These are phyloP conservation scores for Aplysina aerophoba DNA, from an alignment of 37 sponge, comb jelly and placozoan genomes.

Conservation along the genomic window DNA sequence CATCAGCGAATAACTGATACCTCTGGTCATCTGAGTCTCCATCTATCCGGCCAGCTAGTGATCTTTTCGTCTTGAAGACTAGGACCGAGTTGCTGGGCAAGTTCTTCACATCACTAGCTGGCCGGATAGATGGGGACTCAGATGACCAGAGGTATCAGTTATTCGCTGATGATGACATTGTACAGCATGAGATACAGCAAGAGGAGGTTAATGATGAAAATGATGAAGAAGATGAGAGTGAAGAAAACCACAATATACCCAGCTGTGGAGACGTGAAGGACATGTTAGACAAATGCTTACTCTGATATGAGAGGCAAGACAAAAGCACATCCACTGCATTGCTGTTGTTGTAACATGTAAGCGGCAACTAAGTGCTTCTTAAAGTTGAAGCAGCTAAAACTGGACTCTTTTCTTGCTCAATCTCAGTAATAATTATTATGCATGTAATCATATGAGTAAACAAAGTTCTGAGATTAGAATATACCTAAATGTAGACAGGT, in stretches of 20 bases:
- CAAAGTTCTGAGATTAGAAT: no score
- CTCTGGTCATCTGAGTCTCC: conserved; percentile 23
- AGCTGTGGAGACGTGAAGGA: conserved; percentile 26
- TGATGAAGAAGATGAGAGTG: conserved; percentile 22
- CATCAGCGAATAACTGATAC: conserved; percentile 42
- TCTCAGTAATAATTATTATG: not conserved
- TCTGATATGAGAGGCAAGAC: conserved; percentile 35
- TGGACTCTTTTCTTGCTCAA: conserved; percentile 25
- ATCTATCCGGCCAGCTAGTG: conserved; percentile 31
- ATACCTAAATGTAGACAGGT: no score
- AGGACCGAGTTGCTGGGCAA: not conserved
- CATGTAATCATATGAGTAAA: no score
- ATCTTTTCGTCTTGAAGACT: no score
- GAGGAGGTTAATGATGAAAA: conserved; percentile 19
- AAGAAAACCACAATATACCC: conserved; percentile 32
- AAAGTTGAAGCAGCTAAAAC: conserved; percentile 30
- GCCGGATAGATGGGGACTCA: conserved; percentile 35
- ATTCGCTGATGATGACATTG: conserved; percentile 41
- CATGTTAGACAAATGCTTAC: conserved; percentile 31
- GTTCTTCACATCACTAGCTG: conserved; percentile 18
- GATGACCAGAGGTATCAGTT: conserved; percentile 35
- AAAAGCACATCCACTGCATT: conserved; percentile 40
- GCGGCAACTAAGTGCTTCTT: conserved; percentile 27
- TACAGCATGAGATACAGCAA: conserved; percentile 26
- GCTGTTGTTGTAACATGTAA: conserved; percentile 14